phyloP scores from a whole-genome alignment of 1,140 invertebrate species.

The Drosophila aff. region DNA sequence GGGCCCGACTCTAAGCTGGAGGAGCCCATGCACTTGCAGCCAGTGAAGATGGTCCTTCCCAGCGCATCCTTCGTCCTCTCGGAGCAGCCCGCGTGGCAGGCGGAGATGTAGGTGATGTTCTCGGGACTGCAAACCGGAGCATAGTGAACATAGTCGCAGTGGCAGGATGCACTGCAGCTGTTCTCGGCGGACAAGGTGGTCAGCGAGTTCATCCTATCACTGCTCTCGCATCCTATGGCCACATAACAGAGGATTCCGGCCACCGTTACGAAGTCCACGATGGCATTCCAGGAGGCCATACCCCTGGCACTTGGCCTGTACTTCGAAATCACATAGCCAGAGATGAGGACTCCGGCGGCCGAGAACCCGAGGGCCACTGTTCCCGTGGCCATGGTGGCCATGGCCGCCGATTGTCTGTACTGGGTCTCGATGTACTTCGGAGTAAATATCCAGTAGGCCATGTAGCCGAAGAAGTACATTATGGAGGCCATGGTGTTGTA shows the following conservation, averaged over 20 bases:
- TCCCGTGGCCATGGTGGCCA: conserved; percentile 89
- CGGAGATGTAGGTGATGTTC: conserved; percentile 88
- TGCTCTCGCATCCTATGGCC: conserved; percentile 88
- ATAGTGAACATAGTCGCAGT: conserved; percentile 89
- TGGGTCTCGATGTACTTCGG: conserved; percentile 92
- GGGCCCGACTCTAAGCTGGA: background rate
- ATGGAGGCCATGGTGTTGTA: conserved; percentile 88
- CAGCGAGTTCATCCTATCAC: conserved; percentile 60
- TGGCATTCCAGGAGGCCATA: conserved; percentile 90
- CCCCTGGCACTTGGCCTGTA: conserved; percentile 89
- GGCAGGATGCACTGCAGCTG: conserved; percentile 87
- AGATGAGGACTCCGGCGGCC: conserved; percentile 89
- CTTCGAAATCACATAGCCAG: conserved; percentile 89
- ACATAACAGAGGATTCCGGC: conserved; percentile 88
- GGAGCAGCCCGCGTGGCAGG: conserved; percentile 90
- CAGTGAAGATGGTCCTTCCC: conserved; percentile 73
- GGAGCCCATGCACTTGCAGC: conserved; percentile 43
- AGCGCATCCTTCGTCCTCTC: conserved; percentile 57
- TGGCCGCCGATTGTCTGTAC: conserved; percentile 89
- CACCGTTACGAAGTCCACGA: conserved; percentile 88
- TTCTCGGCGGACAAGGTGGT: conserved; percentile 18
- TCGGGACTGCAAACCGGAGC: conserved; percentile 88
- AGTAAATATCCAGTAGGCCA: conserved; percentile 91
- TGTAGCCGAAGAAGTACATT: conserved; percentile 90
- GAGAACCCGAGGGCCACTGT: conserved; percentile 90